Evolutionary conservation across 1,140 invertebrate species (phyloP).

Genomic region (Cotesia typhae): DNA sequence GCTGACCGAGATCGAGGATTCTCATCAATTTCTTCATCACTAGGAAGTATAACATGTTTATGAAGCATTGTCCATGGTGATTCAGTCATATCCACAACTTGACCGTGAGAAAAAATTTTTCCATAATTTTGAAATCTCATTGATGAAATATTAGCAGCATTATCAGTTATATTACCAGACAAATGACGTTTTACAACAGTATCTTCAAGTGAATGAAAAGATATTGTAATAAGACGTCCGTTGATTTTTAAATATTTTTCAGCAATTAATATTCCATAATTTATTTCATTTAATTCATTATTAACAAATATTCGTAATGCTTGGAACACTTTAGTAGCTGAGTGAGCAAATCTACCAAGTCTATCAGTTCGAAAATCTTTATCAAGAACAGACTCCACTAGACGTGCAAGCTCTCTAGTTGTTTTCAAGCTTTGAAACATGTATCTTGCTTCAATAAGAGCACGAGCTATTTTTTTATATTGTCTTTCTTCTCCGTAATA

Average conservation of each 20-base stretch:
- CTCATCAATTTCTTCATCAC: slow-evolving; percentile 74
- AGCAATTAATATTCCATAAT: slow-evolving; percentile 86
- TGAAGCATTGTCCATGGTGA: slow-evolving; percentile 80
- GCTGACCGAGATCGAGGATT: slow-evolving; percentile 90
- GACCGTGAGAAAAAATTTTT: slow-evolving; percentile 66
- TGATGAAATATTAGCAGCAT: slow-evolving; percentile 72
- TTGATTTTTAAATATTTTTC: slow-evolving; percentile 79
- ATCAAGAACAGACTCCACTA: slow-evolving; percentile 76
- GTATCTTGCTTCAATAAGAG: slow-evolving; percentile 87
- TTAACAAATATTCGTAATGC: slow-evolving; percentile 96
- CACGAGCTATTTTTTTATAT: slow-evolving; percentile 86
- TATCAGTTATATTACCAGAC: slow-evolving; percentile 76
- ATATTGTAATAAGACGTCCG: slow-evolving; percentile 82
- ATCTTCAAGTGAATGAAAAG: slow-evolving; percentile 95
- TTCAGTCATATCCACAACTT: slow-evolving; percentile 70
- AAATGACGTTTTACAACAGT: slow-evolving; percentile 94
- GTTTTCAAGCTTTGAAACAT: slow-evolving; percentile 82
- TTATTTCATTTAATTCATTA: slow-evolving; percentile 95
- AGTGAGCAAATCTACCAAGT: slow-evolving; percentile 78
- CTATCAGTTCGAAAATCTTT: slow-evolving; percentile 73
- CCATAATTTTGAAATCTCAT: slow-evolving; percentile 72
- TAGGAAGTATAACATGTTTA: slow-evolving; percentile 83
- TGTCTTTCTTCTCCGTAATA: slow-evolving; percentile 91
- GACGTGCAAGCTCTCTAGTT: slow-evolving; percentile 82
- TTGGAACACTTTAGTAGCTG: slow-evolving; percentile 93